These are phyloP conservation scores for Hestina assimilis DNA, from an alignment of 1,140 invertebrate species.

Conservation along the genomic window DNA sequence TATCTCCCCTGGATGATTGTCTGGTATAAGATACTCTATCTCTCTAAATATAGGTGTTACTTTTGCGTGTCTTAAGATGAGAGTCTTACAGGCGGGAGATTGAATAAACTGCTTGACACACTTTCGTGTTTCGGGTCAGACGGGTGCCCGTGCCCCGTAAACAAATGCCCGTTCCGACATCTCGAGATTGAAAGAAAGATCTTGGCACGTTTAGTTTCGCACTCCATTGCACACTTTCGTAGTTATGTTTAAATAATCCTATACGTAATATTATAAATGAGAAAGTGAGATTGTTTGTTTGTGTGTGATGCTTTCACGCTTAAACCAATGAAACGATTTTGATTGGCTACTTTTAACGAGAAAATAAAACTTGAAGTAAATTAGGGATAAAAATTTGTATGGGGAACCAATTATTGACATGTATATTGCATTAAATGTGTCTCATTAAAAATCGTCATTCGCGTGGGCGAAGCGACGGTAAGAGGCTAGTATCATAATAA, in stretches of 20 bases:
- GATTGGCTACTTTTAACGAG: too few species aligned
- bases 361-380: too few species aligned
- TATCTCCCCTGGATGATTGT: conserved; percentile 20
- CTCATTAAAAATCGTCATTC: too few species aligned
- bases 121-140: conserved; percentile 73
- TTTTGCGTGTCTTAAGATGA: conserved; percentile 29
- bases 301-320: too few species aligned
- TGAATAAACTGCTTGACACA: conserved; percentile 78
- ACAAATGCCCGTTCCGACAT: conserved; percentile 68
- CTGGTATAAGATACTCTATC: conserved; percentile 29
- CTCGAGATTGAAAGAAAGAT: conserved; percentile 43
- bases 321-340: too few species aligned
- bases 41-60: conserved; percentile 24
- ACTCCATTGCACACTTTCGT: conserved; percentile 5
- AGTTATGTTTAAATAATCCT: too few species aligned
- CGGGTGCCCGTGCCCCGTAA: conserved; percentile 59
- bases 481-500: too few species aligned
- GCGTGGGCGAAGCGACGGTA: too few species aligned
- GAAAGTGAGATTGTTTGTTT: neutral
- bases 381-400: too few species aligned
- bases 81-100: conserved; percentile 58
- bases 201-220: conserved; percentile 26
- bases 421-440: too few species aligned
- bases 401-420: too few species aligned
- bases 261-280: too few species aligned